Conservation (phyloP, 2,797 vertebrate species). For the Prunella strophiata region DNA sequence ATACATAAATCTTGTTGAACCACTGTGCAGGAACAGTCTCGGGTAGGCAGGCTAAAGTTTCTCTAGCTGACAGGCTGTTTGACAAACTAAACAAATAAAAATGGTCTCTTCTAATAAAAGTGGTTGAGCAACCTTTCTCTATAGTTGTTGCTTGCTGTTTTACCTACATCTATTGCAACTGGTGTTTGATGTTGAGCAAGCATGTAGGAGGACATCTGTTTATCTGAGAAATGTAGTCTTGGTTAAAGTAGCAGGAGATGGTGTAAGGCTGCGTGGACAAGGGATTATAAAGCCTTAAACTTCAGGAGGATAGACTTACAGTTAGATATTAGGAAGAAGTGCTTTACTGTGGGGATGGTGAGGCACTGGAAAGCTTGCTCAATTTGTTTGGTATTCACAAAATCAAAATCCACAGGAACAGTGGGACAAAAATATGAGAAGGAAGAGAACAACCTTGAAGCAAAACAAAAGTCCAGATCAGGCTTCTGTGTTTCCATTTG, state of each 20-base stretch:
- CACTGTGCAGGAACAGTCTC: background rate
- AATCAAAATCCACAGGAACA: background rate
- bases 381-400: background rate
- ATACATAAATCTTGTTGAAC: background rate
- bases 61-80: background rate
- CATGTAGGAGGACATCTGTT: background rate
- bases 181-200: conserved; percentile 31
- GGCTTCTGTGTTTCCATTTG: background rate
- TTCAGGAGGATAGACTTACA: background rate
- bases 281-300: background rate
- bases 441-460: background rate
- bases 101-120: background rate
- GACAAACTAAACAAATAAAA: background rate
- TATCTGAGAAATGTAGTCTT: background rate
- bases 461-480: background rate
- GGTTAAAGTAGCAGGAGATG: background rate
- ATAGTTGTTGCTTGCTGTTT: background rate
- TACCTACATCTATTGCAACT: background rate
- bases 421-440: background rate
- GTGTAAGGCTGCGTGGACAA: background rate
- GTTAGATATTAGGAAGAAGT: background rate
- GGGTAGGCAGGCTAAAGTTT: background rate
- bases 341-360: background rate
- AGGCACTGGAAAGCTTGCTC: background rate
- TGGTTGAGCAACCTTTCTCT: background rate